Evolutionary conservation across 2,888 invertebrate genomes (phyloP), one percentile per base, ranked within the genome.

Genomic region (Torymus auratus): DNA sequence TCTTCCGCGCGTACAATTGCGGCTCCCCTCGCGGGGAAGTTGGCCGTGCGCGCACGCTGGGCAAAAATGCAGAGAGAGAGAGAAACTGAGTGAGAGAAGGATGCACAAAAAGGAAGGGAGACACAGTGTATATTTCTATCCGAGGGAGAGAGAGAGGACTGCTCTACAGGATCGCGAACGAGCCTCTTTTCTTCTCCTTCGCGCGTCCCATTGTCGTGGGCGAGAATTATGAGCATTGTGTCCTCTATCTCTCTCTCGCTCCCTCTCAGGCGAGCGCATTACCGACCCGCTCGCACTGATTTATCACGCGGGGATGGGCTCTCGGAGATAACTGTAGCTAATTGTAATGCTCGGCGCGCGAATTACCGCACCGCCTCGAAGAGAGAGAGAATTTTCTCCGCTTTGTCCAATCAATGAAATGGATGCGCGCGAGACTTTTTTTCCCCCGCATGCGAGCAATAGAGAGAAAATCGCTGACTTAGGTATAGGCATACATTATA

Each of bases 171-270:
- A 72, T 80, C 71, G 80, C 67, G 76, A 67, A 67, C 73, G 69
- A 78, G 78, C 41, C 80, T 67, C 77, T 67, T 70, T 75, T 78
- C 76, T 72, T 75, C 64, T 75, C 70, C 75, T 75, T 73, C 60
- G 68, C 50, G 61, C 5, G 52, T 15, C 62, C 74, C 80, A 77
- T 82, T 82, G 82, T 80, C 53, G 74, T 74, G 77, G 70, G 68
- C 80, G 82, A 83, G 82, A 83, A 83, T 83, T 80, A 83, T 83
- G 82, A 83, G 82, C 75, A 78, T 78, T 80, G 80, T 78, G 80
- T 23, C 71, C 70, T 53, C 14, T 61, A 68, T 70, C 71, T 71
- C 50, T 14, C 61, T 2, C 80, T 10, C 61, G 65, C 65, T 17
- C n/a, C 56, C 41, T 41, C 41, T 41, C 41, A 7, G 7, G 41